These are phyloP conservation scores for Catostomus latipinnis DNA, from an alignment of 2,797 vertebrate species.

Conservation along the genomic window DNA sequence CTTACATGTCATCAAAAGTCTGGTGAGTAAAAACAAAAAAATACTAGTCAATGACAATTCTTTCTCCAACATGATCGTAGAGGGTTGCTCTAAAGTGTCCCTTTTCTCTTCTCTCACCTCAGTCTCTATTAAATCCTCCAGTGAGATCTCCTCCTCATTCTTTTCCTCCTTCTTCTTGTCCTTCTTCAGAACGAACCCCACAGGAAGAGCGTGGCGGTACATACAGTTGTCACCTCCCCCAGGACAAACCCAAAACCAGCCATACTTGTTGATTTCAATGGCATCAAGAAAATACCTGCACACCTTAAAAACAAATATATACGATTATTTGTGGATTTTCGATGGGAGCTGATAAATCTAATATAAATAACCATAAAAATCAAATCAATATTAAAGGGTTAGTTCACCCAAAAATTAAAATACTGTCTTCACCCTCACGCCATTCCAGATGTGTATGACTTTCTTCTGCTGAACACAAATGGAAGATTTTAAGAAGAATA, in stretches of 20 bases:
- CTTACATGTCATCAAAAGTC: too few relatives aligned
- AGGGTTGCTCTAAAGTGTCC: not conserved
- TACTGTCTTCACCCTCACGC: too few relatives aligned
- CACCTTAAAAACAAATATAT: slow-evolving; percentile 76
- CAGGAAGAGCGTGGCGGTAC: slow-evolving; percentile 95
- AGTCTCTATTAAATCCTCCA: slow-evolving; percentile 97
- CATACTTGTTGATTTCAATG: slow-evolving; percentile 97
- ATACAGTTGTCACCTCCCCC: slow-evolving; percentile 90
- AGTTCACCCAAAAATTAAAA: too few relatives aligned
- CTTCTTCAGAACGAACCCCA: slow-evolving; percentile 94
- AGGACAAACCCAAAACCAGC: slow-evolving; percentile 98
- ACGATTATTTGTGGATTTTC: not conserved
- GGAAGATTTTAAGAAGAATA: too few relatives aligned
- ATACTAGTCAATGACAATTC: too few relatives aligned
- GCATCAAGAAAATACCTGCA: slow-evolving; percentile 96
- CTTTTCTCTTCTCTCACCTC: slow-evolving; percentile 78
- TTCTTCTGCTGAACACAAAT: too few relatives aligned
- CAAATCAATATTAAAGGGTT: not conserved
- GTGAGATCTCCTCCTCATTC: slow-evolving; percentile 90
- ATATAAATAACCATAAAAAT: not conserved
- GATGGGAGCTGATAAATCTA: too few relatives aligned
- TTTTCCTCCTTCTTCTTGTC: slow-evolving; percentile 97
- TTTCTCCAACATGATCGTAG: too few relatives aligned
- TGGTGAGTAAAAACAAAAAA: too few relatives aligned
- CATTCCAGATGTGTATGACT: too few relatives aligned